These are phyloP conservation scores for Germaria angustata DNA, from an alignment of 2,888 invertebrate species.

Conservation along the genomic window DNA sequence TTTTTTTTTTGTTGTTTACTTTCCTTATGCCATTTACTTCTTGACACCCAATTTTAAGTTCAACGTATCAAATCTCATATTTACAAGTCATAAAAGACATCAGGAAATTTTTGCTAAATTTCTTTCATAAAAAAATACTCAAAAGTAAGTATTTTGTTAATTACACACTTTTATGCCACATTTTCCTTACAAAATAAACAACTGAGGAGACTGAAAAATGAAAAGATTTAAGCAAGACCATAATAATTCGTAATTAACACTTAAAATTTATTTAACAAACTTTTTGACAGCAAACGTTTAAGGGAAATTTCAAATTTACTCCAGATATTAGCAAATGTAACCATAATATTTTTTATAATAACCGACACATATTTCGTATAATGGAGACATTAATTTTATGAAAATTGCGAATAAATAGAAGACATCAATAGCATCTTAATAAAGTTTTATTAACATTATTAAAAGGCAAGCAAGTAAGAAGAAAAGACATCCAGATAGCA, in stretches of 20 bases:
- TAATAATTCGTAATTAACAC: no score
- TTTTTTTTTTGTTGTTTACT: background rate
- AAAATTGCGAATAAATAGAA: slow-evolving; percentile 26
- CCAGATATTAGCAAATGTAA: no score
- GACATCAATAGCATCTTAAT: slow-evolving; percentile 33
- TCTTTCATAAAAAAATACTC: background rate
- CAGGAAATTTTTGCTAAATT: background rate
- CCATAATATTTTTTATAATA: no score
- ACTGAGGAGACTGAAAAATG: no score
- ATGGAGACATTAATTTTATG: slow-evolving; percentile 20
- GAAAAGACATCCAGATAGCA: background rate
- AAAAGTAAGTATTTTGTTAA: no score
- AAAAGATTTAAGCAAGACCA: no score
- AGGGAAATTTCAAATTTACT: no score
- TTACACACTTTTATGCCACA: no score
- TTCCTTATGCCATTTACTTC: background rate
- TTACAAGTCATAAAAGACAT: slow-evolving; percentile 23
- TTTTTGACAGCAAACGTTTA: no score
- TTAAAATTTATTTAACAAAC: no score
- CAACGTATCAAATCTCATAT: slow-evolving; percentile 13
- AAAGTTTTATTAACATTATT: slow-evolving; percentile 47
- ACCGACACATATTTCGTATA: no score
- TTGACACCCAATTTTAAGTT: slow-evolving; percentile 11
- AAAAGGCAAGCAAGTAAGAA: background rate
- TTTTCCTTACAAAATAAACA: no score